Base-by-base conservation (phyloP, 2,797 vertebrate species). In the Serranus cabrilla region DNA sequence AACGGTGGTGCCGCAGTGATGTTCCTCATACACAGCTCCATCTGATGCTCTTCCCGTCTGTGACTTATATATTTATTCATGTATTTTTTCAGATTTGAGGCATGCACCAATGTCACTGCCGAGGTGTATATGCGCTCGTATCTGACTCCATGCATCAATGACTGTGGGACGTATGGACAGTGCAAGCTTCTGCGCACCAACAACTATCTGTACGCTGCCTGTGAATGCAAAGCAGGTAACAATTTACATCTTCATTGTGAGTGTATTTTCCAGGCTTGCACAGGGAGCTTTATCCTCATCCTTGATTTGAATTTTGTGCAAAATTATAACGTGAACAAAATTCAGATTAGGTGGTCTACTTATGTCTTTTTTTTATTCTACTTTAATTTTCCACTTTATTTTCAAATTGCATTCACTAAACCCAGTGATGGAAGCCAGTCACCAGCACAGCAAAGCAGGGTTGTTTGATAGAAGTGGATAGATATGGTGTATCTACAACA, bases 111-210 rank as follows among this genome's bases (percentile, higher is more conserved):
- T 0, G 88, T 97, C 46, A 99, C 97, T 0, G 96, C 97, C 0
- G 97, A 99, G 91, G 96, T 99, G 69, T 97, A 98, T 55, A 94
- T 99, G 89, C 96, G 97, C 0, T 94, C 97, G 11, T 99, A 97
- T 90, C 95, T 99, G 89, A 99, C 98, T 0, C 98, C 98, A 0
- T 99, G 98, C 81, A 97, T 99, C 92, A 97, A 98, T 0, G 98
- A 99, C 94, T 99, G 98, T 0, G 98, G 98, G 62, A 96, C 97
- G 0, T 99, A 99, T 0, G 98, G 98, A 46, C 98, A 99, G 93
- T 99, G 98, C 96, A 99, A 99, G 85, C 96, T 99, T 10, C 94
- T 99, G 75, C 97, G 98, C 82, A 98, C 98, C 72, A 98, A 98
- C 94, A 99, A 98, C 94, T 99, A 97, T 91, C 94, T 99, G 87